A percentile compares a stretch with the other conserved stretches of the same genome.
Evolutionary conservation across 2,888 invertebrate genomes (phyloP).

Genomic region (Seira sanloemensis): DNA sequence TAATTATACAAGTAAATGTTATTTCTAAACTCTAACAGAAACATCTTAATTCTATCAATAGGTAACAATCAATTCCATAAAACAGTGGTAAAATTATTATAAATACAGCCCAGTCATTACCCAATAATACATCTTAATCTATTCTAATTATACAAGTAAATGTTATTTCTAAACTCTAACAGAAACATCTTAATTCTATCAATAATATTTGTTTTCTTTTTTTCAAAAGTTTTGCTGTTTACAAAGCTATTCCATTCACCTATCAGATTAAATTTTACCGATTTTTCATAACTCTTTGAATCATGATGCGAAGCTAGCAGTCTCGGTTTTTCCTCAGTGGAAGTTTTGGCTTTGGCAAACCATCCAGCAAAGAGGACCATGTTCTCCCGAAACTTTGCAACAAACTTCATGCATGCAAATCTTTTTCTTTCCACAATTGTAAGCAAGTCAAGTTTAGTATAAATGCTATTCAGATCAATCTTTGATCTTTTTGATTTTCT

Average conservation of each 20-base stretch:
- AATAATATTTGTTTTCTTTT: background rate
- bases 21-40: background rate
- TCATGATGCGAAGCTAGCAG: background rate
- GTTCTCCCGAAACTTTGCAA: background rate
- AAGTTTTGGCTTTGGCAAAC: background rate
- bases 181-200: background rate
- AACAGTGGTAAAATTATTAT: too few relatives aligned
- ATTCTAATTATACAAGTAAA: constrained; percentile 1
- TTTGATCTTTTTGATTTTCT: background rate
- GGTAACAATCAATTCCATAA: too few relatives aligned
- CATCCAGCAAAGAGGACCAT: background rate
- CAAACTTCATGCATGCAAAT: background rate
- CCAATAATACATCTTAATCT: too few relatives aligned
- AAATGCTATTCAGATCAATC: background rate
- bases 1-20: background rate
- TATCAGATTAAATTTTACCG: background rate
- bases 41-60: background rate
- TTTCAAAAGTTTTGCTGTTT: background rate
- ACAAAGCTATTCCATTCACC: background rate
- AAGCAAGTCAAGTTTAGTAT: background rate
- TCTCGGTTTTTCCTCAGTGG: background rate
- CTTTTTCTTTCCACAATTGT: background rate
- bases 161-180: background rate
- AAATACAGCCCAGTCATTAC: too few relatives aligned
- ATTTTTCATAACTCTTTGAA: background rate